phyloP scores from a whole-genome alignment of 92 coral and sea anemone species.

The Umimayanthus chanpuru region DNA sequence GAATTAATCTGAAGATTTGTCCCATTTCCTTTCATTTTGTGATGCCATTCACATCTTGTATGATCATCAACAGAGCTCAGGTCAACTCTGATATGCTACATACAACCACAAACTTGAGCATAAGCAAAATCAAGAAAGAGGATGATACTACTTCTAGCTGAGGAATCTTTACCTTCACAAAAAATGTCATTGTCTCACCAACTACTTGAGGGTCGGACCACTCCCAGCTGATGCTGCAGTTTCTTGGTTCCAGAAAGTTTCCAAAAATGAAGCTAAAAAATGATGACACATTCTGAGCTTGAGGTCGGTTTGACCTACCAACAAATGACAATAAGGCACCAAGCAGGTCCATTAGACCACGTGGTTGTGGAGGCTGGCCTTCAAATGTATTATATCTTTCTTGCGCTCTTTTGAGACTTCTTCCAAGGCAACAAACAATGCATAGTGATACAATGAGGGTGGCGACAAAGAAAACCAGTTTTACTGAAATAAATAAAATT shows the following conservation, averaged over 20 bases:
- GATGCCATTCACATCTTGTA: too few relatives aligned
- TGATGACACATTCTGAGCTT: slow-evolving; percentile 57
- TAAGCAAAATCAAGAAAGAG: too few relatives aligned
- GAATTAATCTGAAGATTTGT: too few relatives aligned
- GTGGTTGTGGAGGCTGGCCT: not conserved
- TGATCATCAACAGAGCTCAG: too few relatives aligned
- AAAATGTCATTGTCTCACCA: slow-evolving; percentile 84
- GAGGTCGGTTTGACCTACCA: not conserved
- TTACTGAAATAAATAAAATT: slow-evolving; percentile 14
- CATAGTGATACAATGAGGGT: not conserved
- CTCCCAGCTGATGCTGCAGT: slow-evolving; percentile 73
- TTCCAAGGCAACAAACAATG: slow-evolving; percentile 12
- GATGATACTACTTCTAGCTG: too few relatives aligned
- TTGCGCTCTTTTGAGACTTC: slow-evolving; percentile 27
- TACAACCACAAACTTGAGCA: too few relatives aligned
- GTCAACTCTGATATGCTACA: too few relatives aligned
- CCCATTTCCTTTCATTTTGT: too few relatives aligned
- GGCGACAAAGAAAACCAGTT: not conserved
- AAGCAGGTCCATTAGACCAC: not conserved
- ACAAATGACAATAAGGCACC: not conserved
- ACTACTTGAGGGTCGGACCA: slow-evolving; percentile 81
- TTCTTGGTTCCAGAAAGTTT: slow-evolving; percentile 65
- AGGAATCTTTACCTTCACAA: slow-evolving; percentile 66
- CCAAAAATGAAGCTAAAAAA: slow-evolving; percentile 66
- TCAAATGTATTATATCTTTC: slow-evolving; percentile 14